These are phyloP conservation scores for Gnathonemus longibarbis DNA, from an alignment of 2,113 vertebrate species.

Conservation along the genomic window DNA sequence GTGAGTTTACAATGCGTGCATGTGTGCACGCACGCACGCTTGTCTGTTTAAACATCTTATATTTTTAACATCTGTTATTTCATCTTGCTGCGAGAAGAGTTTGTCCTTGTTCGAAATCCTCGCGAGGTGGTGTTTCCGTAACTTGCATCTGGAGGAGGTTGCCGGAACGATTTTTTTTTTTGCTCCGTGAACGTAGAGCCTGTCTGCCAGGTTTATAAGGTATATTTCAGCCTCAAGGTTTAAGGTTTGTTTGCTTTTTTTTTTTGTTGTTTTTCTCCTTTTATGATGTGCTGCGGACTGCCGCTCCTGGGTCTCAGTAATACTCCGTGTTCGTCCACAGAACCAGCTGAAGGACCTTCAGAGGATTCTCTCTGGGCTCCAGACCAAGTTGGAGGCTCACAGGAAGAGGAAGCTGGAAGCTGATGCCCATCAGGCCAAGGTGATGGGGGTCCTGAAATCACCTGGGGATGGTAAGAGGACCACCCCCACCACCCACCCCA, in stretches of 20 bases:
- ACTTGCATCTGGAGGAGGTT: not conserved
- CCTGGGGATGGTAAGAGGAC: slow-evolving; percentile 29
- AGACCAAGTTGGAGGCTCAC: slow-evolving; percentile 51
- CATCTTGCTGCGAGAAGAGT: not conserved
- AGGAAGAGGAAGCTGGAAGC: slow-evolving; percentile 46
- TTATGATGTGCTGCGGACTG: not conserved
- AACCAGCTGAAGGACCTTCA: slow-evolving; percentile 53
- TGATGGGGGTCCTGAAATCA: slow-evolving; percentile 36
- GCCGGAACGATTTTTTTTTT: not conserved
- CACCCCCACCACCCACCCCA: not conserved
- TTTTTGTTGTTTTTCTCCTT: not conserved
- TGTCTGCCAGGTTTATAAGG: not conserved
- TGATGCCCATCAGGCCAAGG: slow-evolving; percentile 22
- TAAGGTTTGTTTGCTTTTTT: not conserved
- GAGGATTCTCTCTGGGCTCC: slow-evolving; percentile 50
- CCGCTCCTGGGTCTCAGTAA: not conserved
- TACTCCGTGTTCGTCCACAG: slow-evolving; percentile 30
- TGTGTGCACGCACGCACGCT: not conserved
- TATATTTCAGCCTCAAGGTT: not conserved
- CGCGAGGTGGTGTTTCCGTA: not conserved
- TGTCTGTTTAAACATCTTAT: not conserved
- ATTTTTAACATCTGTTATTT: slow-evolving; percentile 8
- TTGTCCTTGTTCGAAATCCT: slow-evolving; percentile 1
- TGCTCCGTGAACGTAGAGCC: not conserved
- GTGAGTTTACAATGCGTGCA: not conserved